Base-by-base conservation (phyloP, 2,888 invertebrate species). In the Drosophila heteroneura region DNA sequence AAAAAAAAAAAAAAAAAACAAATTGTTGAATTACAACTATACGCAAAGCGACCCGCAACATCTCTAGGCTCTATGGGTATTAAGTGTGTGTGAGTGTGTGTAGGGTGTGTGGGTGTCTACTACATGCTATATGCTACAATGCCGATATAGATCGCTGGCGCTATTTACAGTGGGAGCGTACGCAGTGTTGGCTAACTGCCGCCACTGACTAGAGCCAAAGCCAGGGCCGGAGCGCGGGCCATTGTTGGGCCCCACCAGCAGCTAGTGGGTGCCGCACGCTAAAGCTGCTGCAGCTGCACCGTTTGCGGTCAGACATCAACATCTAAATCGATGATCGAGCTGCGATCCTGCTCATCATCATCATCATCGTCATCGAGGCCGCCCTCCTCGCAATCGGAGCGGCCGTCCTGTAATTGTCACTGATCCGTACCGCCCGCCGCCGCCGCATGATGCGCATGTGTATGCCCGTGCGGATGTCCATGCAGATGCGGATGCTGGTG, bases 391-490 rank as follows among this genome's bases (percentile, higher is more conserved):
- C 88, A 84, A n/a, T 89, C 91, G 83, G 90, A 87, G 80, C 91
- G 91, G 80, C 93, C 91, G 81, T 92, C 92, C 85, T 87, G 92
- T 91, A 92, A 93, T 90, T 93, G 93, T 93, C 93, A 93, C 94
- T 93, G 94, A 90, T 94, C 93, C 82, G 88, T 78, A 70, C 47
- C 44, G 32, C 58, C 58, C 30, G 80, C 70, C 19, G 90, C 81
- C 39, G 82, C 67, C 63, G 82, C 76, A 37, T 85, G 83, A 56
- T 84, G 79, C 57, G 57, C 64, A 32, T 71, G 81, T 63, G 83
- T 58, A 60, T 71, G 78, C 30, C 62, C 62, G 33, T 81, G 80
- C 61, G 68, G 49, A 58, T 78, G 74, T 83, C 51, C 85, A 37
- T 82, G 87, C 61, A 58, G 49, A 62, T 71, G 89, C 35, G 61